Evolutionary conservation across 2,113 vertebrate genomes (phyloP).

Genomic region (Trichechus manatus): DNA sequence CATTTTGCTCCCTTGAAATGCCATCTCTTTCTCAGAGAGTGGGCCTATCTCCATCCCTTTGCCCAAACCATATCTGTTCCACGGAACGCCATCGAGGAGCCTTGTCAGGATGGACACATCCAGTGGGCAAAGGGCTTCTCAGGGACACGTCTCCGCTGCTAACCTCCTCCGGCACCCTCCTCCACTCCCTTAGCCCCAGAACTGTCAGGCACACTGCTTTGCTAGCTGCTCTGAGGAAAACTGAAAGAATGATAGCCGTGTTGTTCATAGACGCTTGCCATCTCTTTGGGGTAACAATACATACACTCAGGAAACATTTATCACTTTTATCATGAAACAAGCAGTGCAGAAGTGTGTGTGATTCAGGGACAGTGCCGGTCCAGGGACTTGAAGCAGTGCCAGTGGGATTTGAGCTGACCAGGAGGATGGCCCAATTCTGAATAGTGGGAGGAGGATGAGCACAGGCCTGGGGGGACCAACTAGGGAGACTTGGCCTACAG

Average conservation of each 20-base stretch:
- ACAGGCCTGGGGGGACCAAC: not conserved
- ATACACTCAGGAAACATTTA: not conserved
- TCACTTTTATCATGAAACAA: not conserved
- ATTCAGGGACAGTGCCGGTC: not conserved
- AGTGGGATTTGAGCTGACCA: not conserved
- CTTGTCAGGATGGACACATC: not conserved
- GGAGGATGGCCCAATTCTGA: not conserved
- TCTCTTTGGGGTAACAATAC: not conserved
- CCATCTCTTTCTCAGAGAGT: not conserved
- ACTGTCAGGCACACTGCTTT: not conserved
- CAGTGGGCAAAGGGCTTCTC: not conserved
- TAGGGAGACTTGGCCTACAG: not conserved
- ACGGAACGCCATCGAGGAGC: not conserved
- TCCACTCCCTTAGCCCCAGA: not conserved
- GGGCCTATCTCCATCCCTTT: not conserved
- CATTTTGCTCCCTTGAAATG: slow-evolving; percentile 42
- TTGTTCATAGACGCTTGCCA: not conserved
- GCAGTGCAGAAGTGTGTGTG: not conserved
- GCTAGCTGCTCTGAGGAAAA: not conserved
- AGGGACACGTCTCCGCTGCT: no score
- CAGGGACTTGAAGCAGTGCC: not conserved
- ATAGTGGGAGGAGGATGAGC: not conserved
- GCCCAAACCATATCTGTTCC: not conserved
- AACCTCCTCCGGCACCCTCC: not conserved
- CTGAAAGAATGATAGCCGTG: not conserved